Evolutionary conservation across 2,888 invertebrate species (phyloP).

Genomic region (Alentia gelatinosa): DNA sequence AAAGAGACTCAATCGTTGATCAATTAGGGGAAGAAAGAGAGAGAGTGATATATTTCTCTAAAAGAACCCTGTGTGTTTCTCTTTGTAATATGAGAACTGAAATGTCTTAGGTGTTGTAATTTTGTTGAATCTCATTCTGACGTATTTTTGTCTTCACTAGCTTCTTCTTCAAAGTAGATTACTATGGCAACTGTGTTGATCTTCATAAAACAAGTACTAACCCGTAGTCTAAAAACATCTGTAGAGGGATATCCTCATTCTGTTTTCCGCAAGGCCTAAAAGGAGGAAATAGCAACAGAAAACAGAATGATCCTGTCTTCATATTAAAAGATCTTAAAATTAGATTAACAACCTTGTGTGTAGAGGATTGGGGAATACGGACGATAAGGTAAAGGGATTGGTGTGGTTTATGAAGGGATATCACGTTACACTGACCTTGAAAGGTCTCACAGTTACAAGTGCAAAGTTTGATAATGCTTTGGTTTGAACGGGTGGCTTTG

Average conservation of each 20-base stretch:
- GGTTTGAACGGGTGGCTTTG: not conserved
- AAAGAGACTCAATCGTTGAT: not conserved
- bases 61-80: not conserved
- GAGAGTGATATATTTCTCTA: not conserved
- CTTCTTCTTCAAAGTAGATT: conserved; percentile 6
- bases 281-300: conserved; percentile 45
- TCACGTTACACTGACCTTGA: not conserved
- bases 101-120: not conserved
- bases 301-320: conserved; percentile 31
- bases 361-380: not conserved
- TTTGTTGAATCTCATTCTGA: not conserved
- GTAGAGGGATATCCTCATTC: conserved; percentile 51
- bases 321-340: not conserved
- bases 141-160: not conserved
- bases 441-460: not conserved
- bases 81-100: not conserved
- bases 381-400: not conserved
- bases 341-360: not conserved
- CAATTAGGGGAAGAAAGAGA: not conserved
- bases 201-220: conserved; percentile 36
- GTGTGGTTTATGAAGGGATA: not conserved
- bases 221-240: conserved; percentile 54
- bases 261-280: conserved; percentile 50
- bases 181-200: conserved; percentile 28
- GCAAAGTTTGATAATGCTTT: not conserved